Evolutionary conservation across 2,113 vertebrate species (phyloP).

Genomic region (Spea bombifrons): DNA sequence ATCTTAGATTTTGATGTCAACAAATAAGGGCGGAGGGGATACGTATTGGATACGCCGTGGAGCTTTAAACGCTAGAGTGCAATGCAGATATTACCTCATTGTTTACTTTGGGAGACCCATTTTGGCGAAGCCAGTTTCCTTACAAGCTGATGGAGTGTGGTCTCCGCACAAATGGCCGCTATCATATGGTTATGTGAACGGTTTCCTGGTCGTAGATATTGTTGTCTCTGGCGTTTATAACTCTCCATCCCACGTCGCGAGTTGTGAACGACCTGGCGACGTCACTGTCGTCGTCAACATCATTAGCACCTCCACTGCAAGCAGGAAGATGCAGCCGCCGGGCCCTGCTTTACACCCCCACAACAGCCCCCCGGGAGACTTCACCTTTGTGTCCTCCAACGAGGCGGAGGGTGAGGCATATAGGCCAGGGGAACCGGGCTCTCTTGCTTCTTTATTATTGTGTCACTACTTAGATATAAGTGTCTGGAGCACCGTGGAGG

Average conservation of each 20-base stretch:
- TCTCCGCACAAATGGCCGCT: not conserved
- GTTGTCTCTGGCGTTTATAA: not conserved
- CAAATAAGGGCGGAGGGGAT: too few relatives aligned
- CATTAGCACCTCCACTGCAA: constrained; percentile 1
- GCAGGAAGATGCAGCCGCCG: constrained; percentile 38
- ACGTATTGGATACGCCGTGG: not conserved
- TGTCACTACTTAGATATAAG: too few relatives aligned
- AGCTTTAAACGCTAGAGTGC: not conserved
- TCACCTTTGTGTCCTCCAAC: constrained; percentile 40
- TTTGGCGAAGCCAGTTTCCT: not conserved
- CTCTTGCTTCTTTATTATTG: too few relatives aligned
- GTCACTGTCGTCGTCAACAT: constrained; percentile 20
- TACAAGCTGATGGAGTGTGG: not conserved
- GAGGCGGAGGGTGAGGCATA: constrained; percentile 33
- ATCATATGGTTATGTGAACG: not conserved
- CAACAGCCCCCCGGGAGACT: constrained; percentile 28
- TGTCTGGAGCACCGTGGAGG: too few relatives aligned
- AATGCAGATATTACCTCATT: not conserved
- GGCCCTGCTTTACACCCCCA: constrained; percentile 19
- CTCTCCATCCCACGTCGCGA: constrained; percentile 4
- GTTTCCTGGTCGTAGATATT: not conserved
- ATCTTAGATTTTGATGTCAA: too few relatives aligned
- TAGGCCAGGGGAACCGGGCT: not conserved
- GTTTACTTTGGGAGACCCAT: not conserved
- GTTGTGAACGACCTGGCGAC: constrained; percentile 15